These are phyloP conservation scores for Myiotriccus ornatus DNA, from an alignment of 2,797 vertebrate genomes.

Conservation along the genomic window DNA sequence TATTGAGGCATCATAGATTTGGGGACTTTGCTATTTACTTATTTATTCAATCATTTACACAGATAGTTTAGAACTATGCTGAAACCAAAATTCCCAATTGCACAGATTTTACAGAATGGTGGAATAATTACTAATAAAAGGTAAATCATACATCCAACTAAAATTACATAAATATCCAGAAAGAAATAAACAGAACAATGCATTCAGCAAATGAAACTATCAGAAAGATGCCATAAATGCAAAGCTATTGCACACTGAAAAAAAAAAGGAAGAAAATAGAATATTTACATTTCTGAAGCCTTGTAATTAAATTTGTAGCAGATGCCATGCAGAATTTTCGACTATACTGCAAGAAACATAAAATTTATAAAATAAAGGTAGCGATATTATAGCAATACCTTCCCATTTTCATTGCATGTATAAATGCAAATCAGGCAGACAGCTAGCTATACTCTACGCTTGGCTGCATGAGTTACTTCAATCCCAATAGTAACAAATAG, in stretches of 20 bases:
- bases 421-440: constrained; percentile 43
- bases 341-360: neutral
- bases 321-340: neutral
- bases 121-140: constrained; percentile 29
- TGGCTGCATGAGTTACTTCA: constrained; percentile 23
- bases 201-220: neutral
- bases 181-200: neutral
- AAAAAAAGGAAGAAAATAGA: neutral
- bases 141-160: neutral
- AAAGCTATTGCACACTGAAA: neutral
- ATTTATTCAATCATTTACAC: constrained; percentile 52
- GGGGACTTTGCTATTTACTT: neutral
- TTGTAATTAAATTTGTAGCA: neutral
- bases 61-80: constrained; percentile 7
- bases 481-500: constrained; percentile 23
- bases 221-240: neutral
- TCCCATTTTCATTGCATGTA: neutral
- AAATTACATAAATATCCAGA: constrained; percentile 13
- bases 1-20: neutral
- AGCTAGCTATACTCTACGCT: neutral
- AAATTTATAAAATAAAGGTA: neutral
- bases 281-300: neutral
- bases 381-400: neutral
- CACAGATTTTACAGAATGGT: neutral
- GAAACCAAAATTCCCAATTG: constrained; percentile 14